A percentile compares a stretch with the other conserved stretches of the same genome.
These are phyloP conservation scores for Drosophila helvetica DNA, from an alignment of 2,888 invertebrate species.

Conservation along the genomic window DNA sequence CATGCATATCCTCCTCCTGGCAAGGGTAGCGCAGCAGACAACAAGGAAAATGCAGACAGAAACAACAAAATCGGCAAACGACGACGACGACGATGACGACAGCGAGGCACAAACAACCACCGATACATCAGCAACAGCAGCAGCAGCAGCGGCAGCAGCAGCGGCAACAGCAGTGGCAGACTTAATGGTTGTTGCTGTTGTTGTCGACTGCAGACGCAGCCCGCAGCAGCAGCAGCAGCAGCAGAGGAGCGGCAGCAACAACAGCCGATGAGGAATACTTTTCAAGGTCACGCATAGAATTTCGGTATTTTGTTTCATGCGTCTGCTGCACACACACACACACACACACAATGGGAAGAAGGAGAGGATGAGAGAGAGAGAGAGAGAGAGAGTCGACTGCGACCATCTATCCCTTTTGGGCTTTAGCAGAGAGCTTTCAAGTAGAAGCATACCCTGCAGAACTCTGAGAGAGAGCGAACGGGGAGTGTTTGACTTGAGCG, in stretches of 20 bases:
- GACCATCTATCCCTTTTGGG: slow-evolving; percentile 66
- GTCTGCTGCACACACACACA: slow-evolving; percentile 70
- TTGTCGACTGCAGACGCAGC: slow-evolving; percentile 54
- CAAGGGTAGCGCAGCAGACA: slow-evolving; percentile 60
- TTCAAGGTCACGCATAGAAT: slow-evolving; percentile 82
- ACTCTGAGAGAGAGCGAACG: no score
- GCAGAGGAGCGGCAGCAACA: slow-evolving; percentile 31
- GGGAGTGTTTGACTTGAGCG: background rate
- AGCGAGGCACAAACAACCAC: slow-evolving; percentile 44
- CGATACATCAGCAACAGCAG: slow-evolving; percentile 27
- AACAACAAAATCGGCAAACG: slow-evolving; percentile 49
- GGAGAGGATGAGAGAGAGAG: slow-evolving; percentile 9
- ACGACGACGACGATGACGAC: slow-evolving; percentile 35
- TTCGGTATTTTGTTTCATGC: slow-evolving; percentile 79
- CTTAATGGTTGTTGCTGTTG: slow-evolving; percentile 33
- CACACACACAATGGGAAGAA: slow-evolving; percentile 16
- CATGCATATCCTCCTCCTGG: background rate
- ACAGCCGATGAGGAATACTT: slow-evolving; percentile 77
- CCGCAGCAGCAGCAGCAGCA: slow-evolving; percentile 22
- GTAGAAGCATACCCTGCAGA: slow-evolving; percentile 39
- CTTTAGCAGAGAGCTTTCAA: slow-evolving; percentile 63
- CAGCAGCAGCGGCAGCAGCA: slow-evolving; percentile 48
- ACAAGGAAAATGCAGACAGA: slow-evolving; percentile 75
- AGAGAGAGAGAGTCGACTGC: slow-evolving; percentile 28
- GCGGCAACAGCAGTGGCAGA: slow-evolving; percentile 32